Base-by-base conservation (phyloP, 2,113 vertebrate genomes). In the Phycodurus eques region DNA sequence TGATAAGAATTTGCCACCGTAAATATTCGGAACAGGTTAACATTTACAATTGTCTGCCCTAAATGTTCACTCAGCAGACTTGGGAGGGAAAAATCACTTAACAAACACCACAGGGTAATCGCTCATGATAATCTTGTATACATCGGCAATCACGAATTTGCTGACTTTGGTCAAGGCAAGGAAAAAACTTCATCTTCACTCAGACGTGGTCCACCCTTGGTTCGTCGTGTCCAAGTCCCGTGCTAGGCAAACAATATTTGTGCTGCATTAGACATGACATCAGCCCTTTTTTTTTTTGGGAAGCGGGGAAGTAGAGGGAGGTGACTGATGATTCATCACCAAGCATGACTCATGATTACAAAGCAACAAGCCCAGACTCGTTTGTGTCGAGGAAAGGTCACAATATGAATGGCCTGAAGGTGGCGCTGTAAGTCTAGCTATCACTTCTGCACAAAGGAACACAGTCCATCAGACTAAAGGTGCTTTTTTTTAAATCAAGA, bases 301-400 rank as follows among this genome's bases (percentile, higher is more conserved):
- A 43, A 39, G 76, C 10, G 35, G 79, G 75, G 71, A 80, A 27
- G 74, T 42, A 31, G n/a, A 20, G 42, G 54, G 7, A 43, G 65
- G 35, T 88, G 86, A 87, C 49, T 39, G 35, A 39, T 39, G 35
- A 39, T 39, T 61, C 59, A 61, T 88, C 83, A 87, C 31, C 2
- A 47, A 27, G 17, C 22, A 53, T 64, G 69, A 76, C 14, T 68
- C 74, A 39, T 82, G 84, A 88, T 54, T 89, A 87, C 82, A 43
- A 44, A 60, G 74, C 47, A 70, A 78, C 84, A 65, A 74, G 80
- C 71, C 64, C 44, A 31, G 76, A 71, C 85, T 8, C 22, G 79
- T 47, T 20, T 39, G 22, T 53, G 42, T 49, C 4, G 8, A 15
- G 42, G 47, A 79, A 78, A 70, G 35, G 66, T 80, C 64, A 0